These are phyloP conservation scores for Australoheros facetus DNA, from an alignment of 2,797 vertebrate genomes.

Conservation along the genomic window DNA sequence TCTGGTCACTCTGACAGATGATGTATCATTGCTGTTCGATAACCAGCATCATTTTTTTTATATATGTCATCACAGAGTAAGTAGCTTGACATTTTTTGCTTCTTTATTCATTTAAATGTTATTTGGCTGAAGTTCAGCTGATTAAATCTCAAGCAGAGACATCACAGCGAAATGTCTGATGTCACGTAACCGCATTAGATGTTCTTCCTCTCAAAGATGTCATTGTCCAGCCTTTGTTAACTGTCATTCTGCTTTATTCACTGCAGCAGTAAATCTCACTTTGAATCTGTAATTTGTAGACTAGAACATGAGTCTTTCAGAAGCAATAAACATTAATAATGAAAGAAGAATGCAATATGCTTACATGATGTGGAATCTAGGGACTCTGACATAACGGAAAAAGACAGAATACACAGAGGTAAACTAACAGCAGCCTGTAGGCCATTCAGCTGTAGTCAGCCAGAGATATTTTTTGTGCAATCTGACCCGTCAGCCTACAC, in stretches of 20 bases:
- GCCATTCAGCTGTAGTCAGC: slow-evolving; percentile 64
- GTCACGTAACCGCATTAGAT: slow-evolving; percentile 28
- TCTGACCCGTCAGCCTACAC: slow-evolving; percentile 54
- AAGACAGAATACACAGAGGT: neutral
- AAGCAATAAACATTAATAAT: slow-evolving; percentile 16
- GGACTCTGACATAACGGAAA: neutral
- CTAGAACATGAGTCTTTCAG: slow-evolving; percentile 4
- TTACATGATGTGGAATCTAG: neutral
- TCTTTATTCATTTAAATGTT: slow-evolving; percentile 5
- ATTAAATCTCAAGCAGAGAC: slow-evolving; percentile 11
- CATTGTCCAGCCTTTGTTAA: slow-evolving; percentile 20
- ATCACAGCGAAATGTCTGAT: neutral
- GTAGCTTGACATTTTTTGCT: neutral
- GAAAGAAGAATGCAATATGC: neutral
- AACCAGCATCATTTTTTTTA: slow-evolving; percentile 1
- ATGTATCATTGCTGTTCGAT: slow-evolving; percentile 5
- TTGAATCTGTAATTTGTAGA: slow-evolving; percentile 20
- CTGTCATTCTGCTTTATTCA: slow-evolving; percentile 11
- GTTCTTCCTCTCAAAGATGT: slow-evolving; percentile 19
- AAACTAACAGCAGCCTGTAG: slow-evolving; percentile 31
- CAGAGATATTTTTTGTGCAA: slow-evolving; percentile 70
- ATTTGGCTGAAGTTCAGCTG: slow-evolving; percentile 5
- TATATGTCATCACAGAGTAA: slow-evolving; percentile 2
- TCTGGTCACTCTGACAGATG: neutral
- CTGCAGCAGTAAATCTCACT: neutral